phyloP scores from a whole-genome alignment of 1,140 invertebrate species.

The Cylas formicarius region DNA sequence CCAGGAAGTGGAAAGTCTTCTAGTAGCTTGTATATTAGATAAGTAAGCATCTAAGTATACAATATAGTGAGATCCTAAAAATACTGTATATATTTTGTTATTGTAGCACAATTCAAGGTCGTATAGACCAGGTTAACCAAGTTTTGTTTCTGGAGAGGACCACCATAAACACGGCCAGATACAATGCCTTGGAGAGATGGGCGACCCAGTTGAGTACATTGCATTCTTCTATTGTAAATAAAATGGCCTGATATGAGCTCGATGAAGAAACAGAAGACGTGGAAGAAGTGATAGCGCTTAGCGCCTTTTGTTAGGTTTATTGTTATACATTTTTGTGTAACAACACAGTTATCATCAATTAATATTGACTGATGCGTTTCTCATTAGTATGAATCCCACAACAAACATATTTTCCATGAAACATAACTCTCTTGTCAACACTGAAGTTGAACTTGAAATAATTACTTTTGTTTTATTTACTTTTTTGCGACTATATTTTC shows the following conservation, averaged over 20 bases:
- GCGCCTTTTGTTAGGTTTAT: no score
- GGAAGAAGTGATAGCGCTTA: conserved; percentile 24
- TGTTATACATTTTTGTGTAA: no score
- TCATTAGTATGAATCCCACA: no score
- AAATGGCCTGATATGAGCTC: conserved; percentile 60
- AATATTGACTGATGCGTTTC: no score
- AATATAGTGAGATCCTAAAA: no score
- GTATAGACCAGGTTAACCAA: conserved; percentile 96
- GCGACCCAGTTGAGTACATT: conserved; percentile 82
- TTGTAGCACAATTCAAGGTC: conserved; percentile 77
- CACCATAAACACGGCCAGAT: conserved; percentile 69
- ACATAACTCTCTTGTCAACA: no score
- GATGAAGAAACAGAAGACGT: conserved; percentile 4
- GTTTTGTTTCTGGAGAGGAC: conserved; percentile 84
- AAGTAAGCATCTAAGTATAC: conserved; percentile 52
- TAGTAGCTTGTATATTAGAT: conserved; percentile 99
- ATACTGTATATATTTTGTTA: conserved; percentile 6
- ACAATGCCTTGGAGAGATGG: conserved; percentile 94
- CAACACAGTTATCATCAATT: no score
- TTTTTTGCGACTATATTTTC: no score
- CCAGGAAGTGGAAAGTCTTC: conserved; percentile 90
- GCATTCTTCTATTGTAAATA: conserved; percentile 83
- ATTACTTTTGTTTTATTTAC: no score
- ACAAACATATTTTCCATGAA: no score
- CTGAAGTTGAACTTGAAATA: no score